These are phyloP conservation scores for Tachuris rubrigastra DNA, from an alignment of 2,113 vertebrate species.

Conservation along the genomic window DNA sequence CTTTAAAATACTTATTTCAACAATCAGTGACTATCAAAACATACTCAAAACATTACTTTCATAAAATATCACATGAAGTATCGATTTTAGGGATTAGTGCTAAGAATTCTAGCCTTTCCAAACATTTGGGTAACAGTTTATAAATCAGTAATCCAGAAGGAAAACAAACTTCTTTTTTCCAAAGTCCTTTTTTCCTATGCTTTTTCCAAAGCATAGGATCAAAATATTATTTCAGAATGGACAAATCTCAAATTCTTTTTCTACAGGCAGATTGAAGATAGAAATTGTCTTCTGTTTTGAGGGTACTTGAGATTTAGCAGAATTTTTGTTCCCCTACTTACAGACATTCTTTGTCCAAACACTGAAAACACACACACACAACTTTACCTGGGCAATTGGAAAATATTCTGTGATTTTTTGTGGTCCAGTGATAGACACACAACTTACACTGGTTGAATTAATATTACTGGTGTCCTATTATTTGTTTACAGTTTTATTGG, in stretches of 20 bases:
- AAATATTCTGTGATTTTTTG: constrained; percentile 7
- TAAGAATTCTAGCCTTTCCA: background rate
- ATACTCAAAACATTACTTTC: background rate
- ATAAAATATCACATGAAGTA: background rate
- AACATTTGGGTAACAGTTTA: background rate
- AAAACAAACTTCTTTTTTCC: background rate
- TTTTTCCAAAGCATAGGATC: background rate
- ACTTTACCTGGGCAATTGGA: background rate
- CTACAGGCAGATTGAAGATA: background rate
- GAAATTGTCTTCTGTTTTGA: background rate
- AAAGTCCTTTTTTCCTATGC: too few relatives aligned
- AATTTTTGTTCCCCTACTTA: background rate
- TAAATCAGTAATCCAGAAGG: background rate
- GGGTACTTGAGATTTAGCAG: background rate
- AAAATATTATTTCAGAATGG: background rate
- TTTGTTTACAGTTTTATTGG: constrained; percentile 13
- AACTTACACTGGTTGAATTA: constrained; percentile 30
- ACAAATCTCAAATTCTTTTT: background rate
- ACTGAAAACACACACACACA: background rate
- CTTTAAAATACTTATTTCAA: background rate
- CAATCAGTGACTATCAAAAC: background rate
- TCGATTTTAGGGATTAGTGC: background rate
- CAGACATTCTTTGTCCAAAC: background rate
- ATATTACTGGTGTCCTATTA: background rate
- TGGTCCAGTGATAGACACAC: background rate